phyloP scores from a whole-genome alignment of 1,140 invertebrate species.

The Bombus pyrosoma region DNA sequence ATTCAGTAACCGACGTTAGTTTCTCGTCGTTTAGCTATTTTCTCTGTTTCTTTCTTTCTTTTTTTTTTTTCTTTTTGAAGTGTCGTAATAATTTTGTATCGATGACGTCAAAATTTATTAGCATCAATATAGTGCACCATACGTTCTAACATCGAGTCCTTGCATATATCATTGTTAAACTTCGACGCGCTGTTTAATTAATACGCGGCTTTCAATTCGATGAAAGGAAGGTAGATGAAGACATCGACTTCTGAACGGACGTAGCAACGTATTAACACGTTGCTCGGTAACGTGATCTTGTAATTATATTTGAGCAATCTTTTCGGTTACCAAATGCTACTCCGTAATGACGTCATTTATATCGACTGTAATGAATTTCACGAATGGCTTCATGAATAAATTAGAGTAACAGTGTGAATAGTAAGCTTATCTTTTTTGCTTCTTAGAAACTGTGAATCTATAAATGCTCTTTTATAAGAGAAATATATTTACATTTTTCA shows the following conservation, averaged over 20 bases:
- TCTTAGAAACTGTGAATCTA: neutral
- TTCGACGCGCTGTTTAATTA: neutral
- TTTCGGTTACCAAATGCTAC: neutral
- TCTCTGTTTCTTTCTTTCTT: too few relatives aligned
- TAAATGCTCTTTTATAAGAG: neutral
- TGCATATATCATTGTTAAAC: neutral
- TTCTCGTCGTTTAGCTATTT: neutral
- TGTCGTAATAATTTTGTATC: constrained; percentile 15
- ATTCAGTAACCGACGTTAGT: constrained; percentile 29
- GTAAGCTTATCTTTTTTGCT: neutral
- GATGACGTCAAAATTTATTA: constrained; percentile 15
- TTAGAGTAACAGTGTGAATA: neutral
- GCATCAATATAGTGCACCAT: neutral
- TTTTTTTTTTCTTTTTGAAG: neutral
- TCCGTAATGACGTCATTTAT: neutral
- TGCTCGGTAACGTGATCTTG: neutral
- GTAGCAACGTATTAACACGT: neutral
- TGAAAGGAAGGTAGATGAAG: neutral
- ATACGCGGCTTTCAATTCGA: neutral
- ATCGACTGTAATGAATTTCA: neutral
- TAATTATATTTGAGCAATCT: constrained; percentile 10
- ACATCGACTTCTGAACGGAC: too few relatives aligned
- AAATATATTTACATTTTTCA: neutral
- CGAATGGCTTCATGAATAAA: neutral
- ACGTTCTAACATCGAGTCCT: constrained; percentile 6